phyloP scores from a whole-genome alignment of 2,113 vertebrate species.

The Gorsachius goisagi region DNA sequence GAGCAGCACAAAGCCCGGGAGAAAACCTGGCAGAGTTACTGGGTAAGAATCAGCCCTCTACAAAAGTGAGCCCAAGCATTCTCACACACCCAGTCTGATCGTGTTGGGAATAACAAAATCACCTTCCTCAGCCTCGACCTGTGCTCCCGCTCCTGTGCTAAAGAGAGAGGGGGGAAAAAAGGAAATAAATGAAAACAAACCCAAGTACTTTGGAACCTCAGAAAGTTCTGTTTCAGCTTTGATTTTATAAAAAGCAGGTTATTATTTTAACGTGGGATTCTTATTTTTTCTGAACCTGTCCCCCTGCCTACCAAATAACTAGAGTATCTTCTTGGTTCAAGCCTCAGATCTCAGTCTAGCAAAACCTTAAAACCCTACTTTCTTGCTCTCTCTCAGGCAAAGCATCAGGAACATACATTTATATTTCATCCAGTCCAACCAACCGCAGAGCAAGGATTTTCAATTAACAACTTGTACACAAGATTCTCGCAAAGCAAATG shows the following conservation, averaged over 20 bases:
- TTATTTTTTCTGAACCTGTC: neutral
- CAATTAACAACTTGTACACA: neutral
- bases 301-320: neutral
- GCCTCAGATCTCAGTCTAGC: neutral
- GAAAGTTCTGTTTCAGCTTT: neutral
- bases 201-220: neutral
- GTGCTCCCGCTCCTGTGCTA: neutral
- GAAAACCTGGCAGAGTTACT: neutral
- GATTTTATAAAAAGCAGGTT: neutral
- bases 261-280: neutral
- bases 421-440: neutral
- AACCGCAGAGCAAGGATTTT: neutral
- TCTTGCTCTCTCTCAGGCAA: neutral
- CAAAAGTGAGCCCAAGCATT: neutral
- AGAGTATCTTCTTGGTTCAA: neutral
- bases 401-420: neutral
- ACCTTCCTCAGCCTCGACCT: neutral
- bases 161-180: neutral
- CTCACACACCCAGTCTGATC: neutral
- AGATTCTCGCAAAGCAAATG: neutral
- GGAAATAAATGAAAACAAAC: neutral
- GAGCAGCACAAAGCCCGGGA: neutral
- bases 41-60: neutral
- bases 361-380: neutral
- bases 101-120: neutral